Evolutionary conservation across 2,113 vertebrate species (phyloP).

Genomic region (Penelope pileata): DNA sequence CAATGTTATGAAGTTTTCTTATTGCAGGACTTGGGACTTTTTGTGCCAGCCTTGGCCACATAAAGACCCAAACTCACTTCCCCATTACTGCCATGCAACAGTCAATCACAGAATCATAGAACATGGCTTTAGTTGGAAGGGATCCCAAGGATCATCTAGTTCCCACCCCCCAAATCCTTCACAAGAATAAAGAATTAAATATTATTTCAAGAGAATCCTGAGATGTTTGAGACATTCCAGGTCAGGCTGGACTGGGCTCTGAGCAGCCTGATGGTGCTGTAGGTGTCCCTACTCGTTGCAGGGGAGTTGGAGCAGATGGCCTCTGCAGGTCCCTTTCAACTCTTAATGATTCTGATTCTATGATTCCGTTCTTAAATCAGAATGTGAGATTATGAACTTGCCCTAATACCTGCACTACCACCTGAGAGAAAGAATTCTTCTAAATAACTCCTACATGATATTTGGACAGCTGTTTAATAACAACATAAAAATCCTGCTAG

Average conservation of each 20-base stretch:
- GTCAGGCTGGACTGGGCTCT: not conserved
- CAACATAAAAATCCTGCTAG: slow-evolving; percentile 25
- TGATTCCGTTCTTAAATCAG: not conserved
- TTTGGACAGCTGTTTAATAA: slow-evolving; percentile 64
- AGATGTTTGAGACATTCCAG: not conserved
- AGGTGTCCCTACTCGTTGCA: not conserved
- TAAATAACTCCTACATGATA: not conserved
- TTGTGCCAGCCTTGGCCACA: not conserved
- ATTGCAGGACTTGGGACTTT: not conserved
- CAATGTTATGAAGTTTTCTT: not conserved
- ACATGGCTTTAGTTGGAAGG: not conserved
- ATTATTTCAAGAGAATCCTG: not conserved
- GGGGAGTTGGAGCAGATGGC: not conserved
- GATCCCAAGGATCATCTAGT: not conserved
- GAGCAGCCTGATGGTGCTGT: not conserved
- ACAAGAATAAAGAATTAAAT: not conserved
- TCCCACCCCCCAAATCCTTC: not conserved
- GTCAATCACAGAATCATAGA: not conserved
- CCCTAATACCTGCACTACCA: not conserved
- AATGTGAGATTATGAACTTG: not conserved
- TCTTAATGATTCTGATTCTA: not conserved
- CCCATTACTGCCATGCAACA: not conserved
- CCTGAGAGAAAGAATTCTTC: not conserved
- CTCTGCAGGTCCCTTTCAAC: not conserved
- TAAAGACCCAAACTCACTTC: not conserved